Conservation (phyloP, 2,888 invertebrate genomes). For the Zygogramma bicolorata region DNA sequence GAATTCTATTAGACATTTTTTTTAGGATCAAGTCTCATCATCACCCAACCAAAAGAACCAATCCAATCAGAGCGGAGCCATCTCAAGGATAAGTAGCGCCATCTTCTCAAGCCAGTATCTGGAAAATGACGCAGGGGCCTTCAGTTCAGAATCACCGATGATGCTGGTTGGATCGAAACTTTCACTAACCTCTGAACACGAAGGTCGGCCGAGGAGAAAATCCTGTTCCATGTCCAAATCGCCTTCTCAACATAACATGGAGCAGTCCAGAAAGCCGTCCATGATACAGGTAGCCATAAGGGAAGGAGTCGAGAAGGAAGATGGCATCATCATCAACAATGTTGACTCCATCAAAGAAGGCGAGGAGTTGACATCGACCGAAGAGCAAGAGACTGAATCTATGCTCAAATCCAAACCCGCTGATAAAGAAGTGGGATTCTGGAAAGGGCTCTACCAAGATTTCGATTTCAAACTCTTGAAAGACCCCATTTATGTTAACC, state of each 20-base stretch:
- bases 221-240: not conserved
- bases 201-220: not conserved
- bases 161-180: slow-evolving; percentile 13
- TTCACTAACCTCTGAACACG: not conserved
- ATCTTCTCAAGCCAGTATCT: slow-evolving; percentile 2
- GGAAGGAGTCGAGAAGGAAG: not conserved
- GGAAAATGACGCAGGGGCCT: slow-evolving; percentile 12
- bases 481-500: slow-evolving; percentile 77
- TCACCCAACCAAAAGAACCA: not conserved
- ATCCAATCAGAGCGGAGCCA: not conserved
- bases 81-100: slow-evolving; percentile 19
- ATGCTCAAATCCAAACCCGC: slow-evolving; percentile 21
- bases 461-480: slow-evolving; percentile 79
- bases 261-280: not conserved
- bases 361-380: not conserved
- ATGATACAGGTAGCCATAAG: not conserved
- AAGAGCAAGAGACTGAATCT: slow-evolving; percentile 36
- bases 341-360: not conserved
- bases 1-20: not conserved
- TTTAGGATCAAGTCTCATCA: not conserved
- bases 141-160: slow-evolving; percentile 14
- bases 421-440: slow-evolving; percentile 62
- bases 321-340: not conserved
- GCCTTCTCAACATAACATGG: not conserved
- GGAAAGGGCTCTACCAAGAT: slow-evolving; percentile 73